These are phyloP conservation scores for Macquaria ambigua DNA, from an alignment of 2,113 vertebrate genomes.

Conservation along the genomic window DNA sequence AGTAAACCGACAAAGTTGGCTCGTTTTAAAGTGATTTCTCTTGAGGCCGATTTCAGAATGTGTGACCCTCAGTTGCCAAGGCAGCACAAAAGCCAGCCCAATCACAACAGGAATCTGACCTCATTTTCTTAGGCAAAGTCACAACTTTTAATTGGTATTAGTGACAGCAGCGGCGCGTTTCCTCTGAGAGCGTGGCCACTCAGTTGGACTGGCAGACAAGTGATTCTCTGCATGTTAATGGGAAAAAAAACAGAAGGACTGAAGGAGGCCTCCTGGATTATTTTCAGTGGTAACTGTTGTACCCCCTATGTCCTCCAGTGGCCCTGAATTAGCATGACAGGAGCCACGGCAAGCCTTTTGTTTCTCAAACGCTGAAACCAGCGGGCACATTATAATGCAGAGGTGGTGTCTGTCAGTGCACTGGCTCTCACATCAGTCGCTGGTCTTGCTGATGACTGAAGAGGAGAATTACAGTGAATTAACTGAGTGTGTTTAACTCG, in stretches of 20 bases:
- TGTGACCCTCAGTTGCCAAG: slow-evolving; percentile 36
- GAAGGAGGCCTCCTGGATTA: slow-evolving; percentile 40
- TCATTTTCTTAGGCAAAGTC: slow-evolving; percentile 71
- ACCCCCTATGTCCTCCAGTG: slow-evolving; percentile 30
- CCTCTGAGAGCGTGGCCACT: slow-evolving; percentile 52
- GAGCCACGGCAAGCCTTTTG: slow-evolving; percentile 25
- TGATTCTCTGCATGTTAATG: slow-evolving; percentile 67
- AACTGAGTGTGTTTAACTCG: slow-evolving; percentile 6
- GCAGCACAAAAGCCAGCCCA: slow-evolving; percentile 24
- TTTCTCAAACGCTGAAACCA: slow-evolving; percentile 21
- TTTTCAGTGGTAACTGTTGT: slow-evolving; percentile 31
- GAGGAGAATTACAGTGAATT: slow-evolving; percentile 9
- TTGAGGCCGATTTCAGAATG: slow-evolving; percentile 4
- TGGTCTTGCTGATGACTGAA: slow-evolving; percentile 32
- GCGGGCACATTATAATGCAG: slow-evolving; percentile 33
- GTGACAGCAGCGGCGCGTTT: slow-evolving; percentile 52
- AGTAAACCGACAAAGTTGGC: slow-evolving; percentile 22
- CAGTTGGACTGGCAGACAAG: slow-evolving; percentile 53
- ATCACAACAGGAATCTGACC: slow-evolving; percentile 63
- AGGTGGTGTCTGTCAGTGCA: neutral
- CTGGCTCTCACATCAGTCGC: slow-evolving; percentile 21
- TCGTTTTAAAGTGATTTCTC: slow-evolving; percentile 33
- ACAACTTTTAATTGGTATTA: slow-evolving; percentile 75
- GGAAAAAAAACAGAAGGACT: neutral
- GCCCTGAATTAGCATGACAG: slow-evolving; percentile 46